Conservation (phyloP, 2,888 invertebrate species). For the Eupithecia vulgata region DNA sequence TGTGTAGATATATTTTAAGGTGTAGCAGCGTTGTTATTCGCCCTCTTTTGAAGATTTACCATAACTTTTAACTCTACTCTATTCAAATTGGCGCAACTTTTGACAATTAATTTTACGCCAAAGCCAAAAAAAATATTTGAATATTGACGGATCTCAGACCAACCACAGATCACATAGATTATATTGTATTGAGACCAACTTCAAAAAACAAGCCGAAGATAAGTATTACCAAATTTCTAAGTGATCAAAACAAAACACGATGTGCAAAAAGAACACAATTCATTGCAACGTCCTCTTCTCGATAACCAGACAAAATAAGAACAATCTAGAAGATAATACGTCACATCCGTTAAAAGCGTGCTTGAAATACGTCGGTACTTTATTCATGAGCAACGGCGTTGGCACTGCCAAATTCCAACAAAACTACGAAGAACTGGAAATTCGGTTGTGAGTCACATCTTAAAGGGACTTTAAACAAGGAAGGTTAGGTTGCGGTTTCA, state of each 20-base stretch:
- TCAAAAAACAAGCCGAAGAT: no score
- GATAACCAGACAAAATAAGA: neutral
- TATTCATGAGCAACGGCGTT: constrained; percentile 40
- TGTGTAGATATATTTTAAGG: neutral
- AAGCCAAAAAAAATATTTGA: neutral
- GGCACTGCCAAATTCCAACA: constrained; percentile 42
- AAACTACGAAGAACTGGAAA: constrained; percentile 28
- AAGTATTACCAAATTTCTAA: neutral
- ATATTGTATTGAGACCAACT: no score
- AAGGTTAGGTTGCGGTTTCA: constrained; percentile 21
- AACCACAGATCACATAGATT: no score
- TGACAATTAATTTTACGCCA: neutral
- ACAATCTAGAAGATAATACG: constrained; percentile 4
- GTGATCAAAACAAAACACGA: neutral
- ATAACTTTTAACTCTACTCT: neutral
- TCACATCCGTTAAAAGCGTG: constrained; percentile 34
- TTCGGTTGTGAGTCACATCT: constrained; percentile 46
- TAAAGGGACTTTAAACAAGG: constrained; percentile 42
- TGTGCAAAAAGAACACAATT: neutral
- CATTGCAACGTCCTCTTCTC: neutral
- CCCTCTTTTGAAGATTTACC: neutral
- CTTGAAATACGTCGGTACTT: constrained; percentile 40
- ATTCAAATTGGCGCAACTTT: neutral
- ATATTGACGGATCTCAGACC: neutral
- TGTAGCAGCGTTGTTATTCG: neutral